A percentile compares a stretch with the other conserved stretches of the same genome.
phyloP scores from a whole-genome alignment of 2,113 vertebrate species.

The Petrocephalus microphthalmus region DNA sequence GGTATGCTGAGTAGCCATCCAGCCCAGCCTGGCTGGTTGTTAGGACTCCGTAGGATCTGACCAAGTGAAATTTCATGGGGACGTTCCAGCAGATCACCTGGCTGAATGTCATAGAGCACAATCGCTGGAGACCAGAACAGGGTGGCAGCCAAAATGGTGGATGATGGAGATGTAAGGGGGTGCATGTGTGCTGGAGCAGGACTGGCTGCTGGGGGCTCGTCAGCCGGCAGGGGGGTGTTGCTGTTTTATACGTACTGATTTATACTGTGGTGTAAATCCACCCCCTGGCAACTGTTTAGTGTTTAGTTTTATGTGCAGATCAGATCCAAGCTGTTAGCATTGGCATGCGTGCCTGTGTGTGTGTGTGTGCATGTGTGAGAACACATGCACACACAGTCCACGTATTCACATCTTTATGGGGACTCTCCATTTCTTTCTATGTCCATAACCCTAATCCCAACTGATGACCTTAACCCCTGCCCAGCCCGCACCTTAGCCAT shows the following conservation, averaged over 20 bases:
- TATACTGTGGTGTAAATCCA: conserved; percentile 17
- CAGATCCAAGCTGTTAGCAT: background rate
- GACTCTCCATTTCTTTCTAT: background rate
- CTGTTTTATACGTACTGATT: background rate
- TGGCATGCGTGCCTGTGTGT: background rate
- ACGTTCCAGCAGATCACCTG: background rate
- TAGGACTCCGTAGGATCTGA: background rate
- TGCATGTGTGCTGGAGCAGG: background rate
- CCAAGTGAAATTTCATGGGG: background rate
- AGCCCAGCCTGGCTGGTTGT: background rate
- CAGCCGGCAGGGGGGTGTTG: background rate
- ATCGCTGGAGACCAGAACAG: background rate
- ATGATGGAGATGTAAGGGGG: background rate
- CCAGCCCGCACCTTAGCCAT: background rate
- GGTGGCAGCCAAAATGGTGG: background rate
- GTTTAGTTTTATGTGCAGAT: background rate
- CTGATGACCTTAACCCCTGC: no score
- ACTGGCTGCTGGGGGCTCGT: background rate
- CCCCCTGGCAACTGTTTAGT: conserved; percentile 19
- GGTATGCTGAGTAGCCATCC: background rate
- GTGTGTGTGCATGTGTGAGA: conserved; percentile 30
- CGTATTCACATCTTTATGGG: background rate
- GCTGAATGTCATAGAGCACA: background rate
- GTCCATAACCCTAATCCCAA: background rate
- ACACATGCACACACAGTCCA: background rate